Base-by-base conservation (phyloP, 2,113 vertebrate species). In the Halichoerus grypus region DNA sequence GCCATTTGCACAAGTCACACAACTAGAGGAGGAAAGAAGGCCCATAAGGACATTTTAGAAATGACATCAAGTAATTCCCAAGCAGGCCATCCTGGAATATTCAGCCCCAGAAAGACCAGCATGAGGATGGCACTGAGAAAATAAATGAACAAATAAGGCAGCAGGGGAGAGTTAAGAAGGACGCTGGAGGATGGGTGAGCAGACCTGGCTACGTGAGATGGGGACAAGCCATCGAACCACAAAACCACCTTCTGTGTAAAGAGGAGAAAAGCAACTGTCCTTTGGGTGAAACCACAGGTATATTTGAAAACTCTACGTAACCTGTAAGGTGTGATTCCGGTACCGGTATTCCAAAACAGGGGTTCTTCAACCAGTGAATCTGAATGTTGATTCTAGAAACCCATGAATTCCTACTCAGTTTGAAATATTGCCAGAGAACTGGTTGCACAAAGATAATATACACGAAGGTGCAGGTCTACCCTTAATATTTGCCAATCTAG, bases 351-450 rank as follows among this genome's bases (percentile, higher is more conserved):
- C 82, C 49, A 77, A 88, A 49, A 57, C 51, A 71, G 46, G 11
- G 51, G 5, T 55, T 9, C 33, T 74, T 76, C 15, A 92, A 55
- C 42, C n/a, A 63, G 33, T 76, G 33, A 69, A 77, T 28, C 76
- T 63, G 61, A 84, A 88, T 84, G 51, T 22, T 36, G 42, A 46
- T 19, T 36, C 51, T 18, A 69, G 51, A 57, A 95, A 91, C 13
- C 57, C 59, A 28, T 3, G 39, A 71, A 82, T 90, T 76, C 31
- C 55, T 69, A 79, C 36, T 36, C 33, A 71, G 31, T 84, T 80
- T 94, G 76, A 95, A 96, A 88, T 46, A 24, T 79, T 61, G 22
- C 71, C 31, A 36, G 49, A 91, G 39, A 94, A 80, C n/a, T 19
- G 57, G 36, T 22, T 63, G 26, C 19, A 15, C 18, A 89, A 65